Conservation (phyloP, 2,888 invertebrate species). For the Pachydiplax longipennis region DNA sequence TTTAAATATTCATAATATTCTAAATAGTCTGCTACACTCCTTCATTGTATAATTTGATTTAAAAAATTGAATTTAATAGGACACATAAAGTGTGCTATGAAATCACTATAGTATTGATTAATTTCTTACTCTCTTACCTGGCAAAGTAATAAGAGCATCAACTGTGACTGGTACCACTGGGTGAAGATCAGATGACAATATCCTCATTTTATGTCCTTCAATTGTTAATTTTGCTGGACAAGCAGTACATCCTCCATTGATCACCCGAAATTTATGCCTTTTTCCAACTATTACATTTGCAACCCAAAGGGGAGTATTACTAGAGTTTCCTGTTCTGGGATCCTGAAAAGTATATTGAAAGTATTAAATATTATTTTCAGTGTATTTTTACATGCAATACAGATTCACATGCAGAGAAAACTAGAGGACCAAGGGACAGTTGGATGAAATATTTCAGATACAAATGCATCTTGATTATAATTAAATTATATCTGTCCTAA, state of each 20-base stretch:
- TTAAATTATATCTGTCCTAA: too few species aligned
- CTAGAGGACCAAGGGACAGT: neutral
- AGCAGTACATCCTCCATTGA: constrained; percentile 65
- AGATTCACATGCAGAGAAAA: neutral
- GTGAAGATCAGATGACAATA: constrained; percentile 65
- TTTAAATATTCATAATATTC: too few species aligned
- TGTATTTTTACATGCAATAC: neutral
- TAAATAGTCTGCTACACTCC: too few species aligned
- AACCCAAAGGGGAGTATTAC: constrained; percentile 53
- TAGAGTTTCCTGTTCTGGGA: neutral
- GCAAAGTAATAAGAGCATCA: constrained; percentile 60
- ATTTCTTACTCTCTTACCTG: constrained; percentile 59
- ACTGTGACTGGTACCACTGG: constrained; percentile 62
- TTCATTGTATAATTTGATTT: too few species aligned
- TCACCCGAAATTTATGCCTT: constrained; percentile 65
- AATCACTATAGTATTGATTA: too few species aligned
- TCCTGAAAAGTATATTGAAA: neutral
- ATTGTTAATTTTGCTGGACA: constrained; percentile 63
- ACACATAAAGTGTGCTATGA: too few species aligned
- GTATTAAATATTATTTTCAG: neutral
- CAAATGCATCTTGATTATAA: too few species aligned
- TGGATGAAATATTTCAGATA: too few species aligned
- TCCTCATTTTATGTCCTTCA: constrained; percentile 63
- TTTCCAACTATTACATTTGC: constrained; percentile 60
- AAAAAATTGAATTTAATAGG: too few species aligned